These are phyloP conservation scores for Myiagra hebetior DNA, from an alignment of 2,113 vertebrate genomes.

Conservation along the genomic window DNA sequence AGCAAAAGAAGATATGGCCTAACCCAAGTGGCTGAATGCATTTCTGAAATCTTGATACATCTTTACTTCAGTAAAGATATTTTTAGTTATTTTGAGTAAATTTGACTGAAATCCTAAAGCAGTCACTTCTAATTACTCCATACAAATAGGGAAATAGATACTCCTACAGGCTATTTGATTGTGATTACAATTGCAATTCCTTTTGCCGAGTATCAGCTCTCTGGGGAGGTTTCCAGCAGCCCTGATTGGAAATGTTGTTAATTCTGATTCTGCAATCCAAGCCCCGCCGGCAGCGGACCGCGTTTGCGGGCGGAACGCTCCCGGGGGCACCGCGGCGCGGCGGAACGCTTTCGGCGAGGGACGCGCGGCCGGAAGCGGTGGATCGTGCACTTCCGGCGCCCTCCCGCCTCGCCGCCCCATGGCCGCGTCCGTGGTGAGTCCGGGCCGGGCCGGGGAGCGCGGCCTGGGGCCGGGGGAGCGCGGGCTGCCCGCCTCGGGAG, in stretches of 20 bases:
- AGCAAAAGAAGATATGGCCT: not conserved
- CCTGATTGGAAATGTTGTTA: not conserved
- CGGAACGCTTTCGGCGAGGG: not conserved
- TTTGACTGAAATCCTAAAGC: not conserved
- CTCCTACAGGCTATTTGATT: not conserved
- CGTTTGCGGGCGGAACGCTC: not conserved
- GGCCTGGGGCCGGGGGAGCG: not conserved
- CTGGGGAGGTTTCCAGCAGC: not conserved
- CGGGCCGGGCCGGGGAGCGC: not conserved
- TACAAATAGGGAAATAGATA: not conserved
- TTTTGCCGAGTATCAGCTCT: not conserved
- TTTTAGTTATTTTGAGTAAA: not conserved
- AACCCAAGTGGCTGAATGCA: not conserved
- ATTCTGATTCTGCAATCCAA: accelerated
- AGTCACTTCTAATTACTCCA: not conserved
- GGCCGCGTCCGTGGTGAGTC: slow-evolving; percentile 24
- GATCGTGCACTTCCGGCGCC: not conserved
- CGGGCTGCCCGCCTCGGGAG: not conserved
- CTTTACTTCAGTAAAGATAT: not conserved
- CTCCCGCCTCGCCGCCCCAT: not conserved
- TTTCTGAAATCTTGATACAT: not conserved
- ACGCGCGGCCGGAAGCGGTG: not conserved
- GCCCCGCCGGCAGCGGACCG: not conserved
- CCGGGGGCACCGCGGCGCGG: not conserved
- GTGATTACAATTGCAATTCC: not conserved